phyloP scores from a whole-genome alignment of 2,888 invertebrate genomes.

The Phaedon cochleariae region DNA sequence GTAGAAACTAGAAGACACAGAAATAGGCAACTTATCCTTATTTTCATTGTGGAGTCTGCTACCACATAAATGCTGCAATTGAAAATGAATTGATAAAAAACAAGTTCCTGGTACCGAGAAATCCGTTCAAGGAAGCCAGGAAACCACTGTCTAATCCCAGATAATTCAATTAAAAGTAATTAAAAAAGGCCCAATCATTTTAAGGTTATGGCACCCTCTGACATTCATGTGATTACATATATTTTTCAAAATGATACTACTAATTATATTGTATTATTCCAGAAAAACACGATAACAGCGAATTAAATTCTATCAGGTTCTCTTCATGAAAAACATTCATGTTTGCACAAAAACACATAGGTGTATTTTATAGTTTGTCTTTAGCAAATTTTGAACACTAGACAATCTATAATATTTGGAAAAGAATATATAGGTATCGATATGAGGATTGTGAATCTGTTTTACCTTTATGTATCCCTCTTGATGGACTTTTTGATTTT shows the following conservation, averaged over 20 bases:
- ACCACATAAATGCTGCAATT: conserved; percentile 30
- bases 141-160: background rate
- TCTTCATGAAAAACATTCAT: no score
- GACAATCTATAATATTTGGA: no score
- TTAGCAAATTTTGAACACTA: no score
- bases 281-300: no score
- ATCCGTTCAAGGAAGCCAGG: background rate
- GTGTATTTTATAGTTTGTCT: no score
- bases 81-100: conserved; percentile 10
- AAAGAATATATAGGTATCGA: no score
- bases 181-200: background rate
- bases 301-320: no score
- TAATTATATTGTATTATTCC: no score
- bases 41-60: conserved; percentile 27
- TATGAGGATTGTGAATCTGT: no score
- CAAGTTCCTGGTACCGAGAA: background rate
- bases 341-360: no score
- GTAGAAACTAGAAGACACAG: conserved; percentile 25
- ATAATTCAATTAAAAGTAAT: background rate
- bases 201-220: background rate
- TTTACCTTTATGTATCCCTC: no score
- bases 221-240: background rate
- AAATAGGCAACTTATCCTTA: conserved; percentile 23
- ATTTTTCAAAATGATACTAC: background rate
- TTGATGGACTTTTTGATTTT: background rate